Evolutionary conservation across 2,888 invertebrate genomes (phyloP).

Genomic region (Cylindroiulus punctatus): DNA sequence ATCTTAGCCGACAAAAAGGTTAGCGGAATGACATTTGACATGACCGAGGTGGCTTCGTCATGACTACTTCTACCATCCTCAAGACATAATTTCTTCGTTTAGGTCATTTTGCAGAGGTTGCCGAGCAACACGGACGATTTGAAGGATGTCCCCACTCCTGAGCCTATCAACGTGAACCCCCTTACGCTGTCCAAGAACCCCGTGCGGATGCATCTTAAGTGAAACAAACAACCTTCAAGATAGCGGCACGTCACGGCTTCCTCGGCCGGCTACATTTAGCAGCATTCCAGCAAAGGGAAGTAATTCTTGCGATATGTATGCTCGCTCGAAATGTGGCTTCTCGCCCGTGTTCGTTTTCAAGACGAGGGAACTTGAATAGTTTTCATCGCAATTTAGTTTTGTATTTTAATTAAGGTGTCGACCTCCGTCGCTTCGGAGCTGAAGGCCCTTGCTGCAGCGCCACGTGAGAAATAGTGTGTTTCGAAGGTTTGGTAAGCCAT

Average conservation of each 20-base stretch:
- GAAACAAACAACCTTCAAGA: neutral
- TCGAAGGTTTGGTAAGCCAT: conserved; percentile 21
- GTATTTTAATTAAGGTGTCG: conserved; percentile 45
- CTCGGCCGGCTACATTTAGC: conserved; percentile 34
- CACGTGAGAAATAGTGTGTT: conserved; percentile 27
- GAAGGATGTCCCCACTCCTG: conserved; percentile 56
- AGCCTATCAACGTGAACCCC: conserved; percentile 55
- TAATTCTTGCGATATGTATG: conserved; percentile 35
- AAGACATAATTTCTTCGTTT: neutral
- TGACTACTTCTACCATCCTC: neutral
- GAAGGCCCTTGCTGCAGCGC: neutral
- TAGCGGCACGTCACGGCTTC: conserved; percentile 3
- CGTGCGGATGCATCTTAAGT: conserved; percentile 57
- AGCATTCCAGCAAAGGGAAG: conserved; percentile 37
- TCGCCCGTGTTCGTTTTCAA: neutral
- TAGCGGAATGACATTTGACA: too few species aligned
- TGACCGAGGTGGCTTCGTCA: too few species aligned
- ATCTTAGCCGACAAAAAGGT: neutral
- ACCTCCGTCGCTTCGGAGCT: conserved; percentile 19
- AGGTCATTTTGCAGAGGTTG: conserved; percentile 47
- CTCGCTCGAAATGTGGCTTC: conserved; percentile 35
- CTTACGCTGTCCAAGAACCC: conserved; percentile 56
- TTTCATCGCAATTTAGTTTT: conserved; percentile 44
- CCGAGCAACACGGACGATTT: conserved; percentile 51
- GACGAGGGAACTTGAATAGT: neutral